These are phyloP conservation scores for Slavum lentiscoides DNA, from an alignment of 2,888 invertebrate species.

Conservation along the genomic window DNA sequence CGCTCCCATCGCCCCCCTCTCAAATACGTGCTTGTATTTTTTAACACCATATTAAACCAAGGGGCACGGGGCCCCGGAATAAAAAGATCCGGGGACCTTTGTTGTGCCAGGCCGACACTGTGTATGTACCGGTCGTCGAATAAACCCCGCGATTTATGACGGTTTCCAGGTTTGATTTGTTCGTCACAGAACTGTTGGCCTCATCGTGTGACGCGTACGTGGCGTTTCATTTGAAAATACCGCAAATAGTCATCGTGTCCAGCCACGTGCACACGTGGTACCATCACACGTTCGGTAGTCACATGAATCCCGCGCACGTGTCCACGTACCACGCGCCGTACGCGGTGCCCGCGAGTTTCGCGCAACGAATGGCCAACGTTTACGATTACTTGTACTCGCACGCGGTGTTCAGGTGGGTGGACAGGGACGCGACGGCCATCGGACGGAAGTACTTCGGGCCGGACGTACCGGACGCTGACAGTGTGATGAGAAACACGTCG, in stretches of 20 bases:
- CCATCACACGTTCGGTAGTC: constrained; percentile 55
- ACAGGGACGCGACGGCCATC: constrained; percentile 35
- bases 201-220: constrained; percentile 56
- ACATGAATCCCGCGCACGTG: constrained; percentile 56
- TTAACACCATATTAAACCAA: no score
- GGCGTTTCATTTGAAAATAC: constrained; percentile 55
- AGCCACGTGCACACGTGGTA: constrained; percentile 56
- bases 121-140: no score
- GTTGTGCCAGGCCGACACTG: no score
- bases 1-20: no score
- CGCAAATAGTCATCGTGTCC: constrained; percentile 55
- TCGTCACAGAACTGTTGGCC: constrained; percentile 57
- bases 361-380: constrained; percentile 62
- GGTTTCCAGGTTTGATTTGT: constrained; percentile 55
- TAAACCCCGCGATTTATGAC: no score
- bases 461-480: constrained; percentile 33
- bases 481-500: constrained; percentile 38
- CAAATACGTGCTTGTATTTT: no score
- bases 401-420: constrained; percentile 42
- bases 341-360: constrained; percentile 59
- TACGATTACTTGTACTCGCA: constrained; percentile 59
- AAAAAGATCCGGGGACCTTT: no score
- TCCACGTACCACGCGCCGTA: constrained; percentile 55
- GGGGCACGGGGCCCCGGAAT: no score
- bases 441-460: constrained; percentile 53